Base-by-base conservation (phyloP, 23 tunicate species). In the Halocynthia roretzi region DNA sequence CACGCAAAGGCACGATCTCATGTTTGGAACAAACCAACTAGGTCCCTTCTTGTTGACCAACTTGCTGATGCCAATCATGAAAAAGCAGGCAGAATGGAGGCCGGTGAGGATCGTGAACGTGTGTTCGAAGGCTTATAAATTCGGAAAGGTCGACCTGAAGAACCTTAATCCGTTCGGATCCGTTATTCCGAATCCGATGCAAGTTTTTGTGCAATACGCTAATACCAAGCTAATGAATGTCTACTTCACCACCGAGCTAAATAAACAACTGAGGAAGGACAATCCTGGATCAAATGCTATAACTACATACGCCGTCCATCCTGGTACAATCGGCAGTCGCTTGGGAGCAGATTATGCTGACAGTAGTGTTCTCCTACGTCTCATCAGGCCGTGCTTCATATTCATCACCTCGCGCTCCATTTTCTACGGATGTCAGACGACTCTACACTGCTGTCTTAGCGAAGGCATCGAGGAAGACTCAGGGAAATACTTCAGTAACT, bases 251-350 rank as follows among this genome's bases (percentile, higher is more conserved):
- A 71, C 51, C 15, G 76, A 71, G 17, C 56, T 71, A 1, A 50
- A 50, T 71, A 56, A 18, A 44, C 54, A 56, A 4, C 14, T 71
- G 15, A 67, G 31, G 31, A 19, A 67, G 2, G 71, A 67, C 23
- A 67, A 67, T 20, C 49, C 58, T 14, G 67, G 56, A 54, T 11
- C 50, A 10, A 4, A 48, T 19, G 54, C 56, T 48, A 71, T 71
- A 10, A 71, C 76, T 10, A 71, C 76, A 1, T 71, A 71, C 76
- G 10, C 56, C 51, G 56, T 71, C 11, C 76, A 71, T 49, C 76
- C 76, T 44, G 76, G 76, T 18, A 12, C 14, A 56, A 71, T 71
- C 18, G 11, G n/a, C 76, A 71, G 55, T 10, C 44, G 50, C 50
- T 17, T 71, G 2, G 76, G 76, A 56, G 44, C 15, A 10, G 76